These are phyloP conservation scores for Sebastes fasciatus DNA, from an alignment of 2,113 vertebrate genomes.

Conservation along the genomic window DNA sequence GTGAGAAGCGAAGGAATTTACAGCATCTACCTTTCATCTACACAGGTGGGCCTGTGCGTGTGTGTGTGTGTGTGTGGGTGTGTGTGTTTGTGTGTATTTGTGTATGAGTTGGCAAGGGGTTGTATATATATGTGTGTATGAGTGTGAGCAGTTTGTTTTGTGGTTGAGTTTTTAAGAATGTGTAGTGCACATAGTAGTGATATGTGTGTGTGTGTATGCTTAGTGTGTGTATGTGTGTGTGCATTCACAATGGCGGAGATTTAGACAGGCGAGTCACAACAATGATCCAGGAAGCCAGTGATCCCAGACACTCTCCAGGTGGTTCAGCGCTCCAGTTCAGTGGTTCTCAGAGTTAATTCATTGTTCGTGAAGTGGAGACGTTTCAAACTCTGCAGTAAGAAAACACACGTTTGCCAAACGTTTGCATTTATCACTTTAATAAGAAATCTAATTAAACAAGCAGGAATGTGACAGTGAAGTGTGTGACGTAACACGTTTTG, in stretches of 20 bases:
- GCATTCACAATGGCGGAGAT: slow-evolving; percentile 18
- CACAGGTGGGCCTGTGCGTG: slow-evolving; percentile 81
- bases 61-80: slow-evolving; percentile 18
- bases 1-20: slow-evolving; percentile 84
- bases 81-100: slow-evolving; percentile 14
- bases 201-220: background rate
- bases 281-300: slow-evolving; percentile 74
- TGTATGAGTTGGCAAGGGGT: background rate
- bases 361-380: slow-evolving; percentile 28
- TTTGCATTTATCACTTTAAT: background rate
- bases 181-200: slow-evolving; percentile 8
- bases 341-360: slow-evolving; percentile 14
- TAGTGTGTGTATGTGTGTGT: slow-evolving; percentile 6
- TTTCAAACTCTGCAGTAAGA: slow-evolving; percentile 7
- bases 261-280: slow-evolving; percentile 77
- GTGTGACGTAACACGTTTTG: background rate
- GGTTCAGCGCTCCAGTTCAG: slow-evolving; percentile 50
- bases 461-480: background rate
- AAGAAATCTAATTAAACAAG: background rate
- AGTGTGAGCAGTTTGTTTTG: slow-evolving; percentile 32
- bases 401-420: slow-evolving; percentile 9
- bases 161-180: slow-evolving; percentile 41
- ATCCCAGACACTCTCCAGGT: slow-evolving; percentile 64
- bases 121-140: slow-evolving; percentile 11
- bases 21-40: slow-evolving; percentile 86